These are phyloP conservation scores for Calephelis perditalis DNA, from an alignment of 2,888 invertebrate species.

Conservation along the genomic window DNA sequence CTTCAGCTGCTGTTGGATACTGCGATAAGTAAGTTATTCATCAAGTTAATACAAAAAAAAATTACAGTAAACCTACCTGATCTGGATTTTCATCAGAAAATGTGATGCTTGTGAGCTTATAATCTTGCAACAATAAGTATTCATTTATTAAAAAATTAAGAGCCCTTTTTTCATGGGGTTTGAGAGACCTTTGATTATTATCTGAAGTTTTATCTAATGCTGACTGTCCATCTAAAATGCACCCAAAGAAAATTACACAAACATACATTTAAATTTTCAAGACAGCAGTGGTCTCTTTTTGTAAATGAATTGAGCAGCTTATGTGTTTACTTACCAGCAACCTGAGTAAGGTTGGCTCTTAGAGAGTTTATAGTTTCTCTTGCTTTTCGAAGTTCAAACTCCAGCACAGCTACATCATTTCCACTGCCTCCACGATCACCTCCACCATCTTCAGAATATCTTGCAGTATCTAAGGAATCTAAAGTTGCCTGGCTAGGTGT, in stretches of 20 bases:
- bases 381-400: constrained; percentile 92
- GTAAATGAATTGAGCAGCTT: too few species aligned
- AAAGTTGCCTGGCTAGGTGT: constrained; percentile 92
- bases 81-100: constrained; percentile 95
- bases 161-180: constrained; percentile 89
- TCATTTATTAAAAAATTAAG: constrained; percentile 93
- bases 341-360: constrained; percentile 88
- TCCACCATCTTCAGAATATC: constrained; percentile 92
- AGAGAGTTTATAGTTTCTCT: constrained; percentile 90
- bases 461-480: constrained; percentile 90
- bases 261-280: not conserved
- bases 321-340: constrained; percentile 73
- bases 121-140: constrained; percentile 86
- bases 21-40: too few species aligned
- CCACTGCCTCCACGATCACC: constrained; percentile 89
- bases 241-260: not conserved
- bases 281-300: too few species aligned
- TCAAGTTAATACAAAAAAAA: not conserved
- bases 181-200: constrained; percentile 72
- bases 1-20: too few species aligned
- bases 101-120: constrained; percentile 92
- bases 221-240: constrained; percentile 61
- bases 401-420: constrained; percentile 90
- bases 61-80: constrained; percentile 73
- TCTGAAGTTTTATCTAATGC: constrained; percentile 59